These are phyloP conservation scores for Sapayoa aenigma DNA, from an alignment of 2,113 vertebrate genomes.

Conservation along the genomic window DNA sequence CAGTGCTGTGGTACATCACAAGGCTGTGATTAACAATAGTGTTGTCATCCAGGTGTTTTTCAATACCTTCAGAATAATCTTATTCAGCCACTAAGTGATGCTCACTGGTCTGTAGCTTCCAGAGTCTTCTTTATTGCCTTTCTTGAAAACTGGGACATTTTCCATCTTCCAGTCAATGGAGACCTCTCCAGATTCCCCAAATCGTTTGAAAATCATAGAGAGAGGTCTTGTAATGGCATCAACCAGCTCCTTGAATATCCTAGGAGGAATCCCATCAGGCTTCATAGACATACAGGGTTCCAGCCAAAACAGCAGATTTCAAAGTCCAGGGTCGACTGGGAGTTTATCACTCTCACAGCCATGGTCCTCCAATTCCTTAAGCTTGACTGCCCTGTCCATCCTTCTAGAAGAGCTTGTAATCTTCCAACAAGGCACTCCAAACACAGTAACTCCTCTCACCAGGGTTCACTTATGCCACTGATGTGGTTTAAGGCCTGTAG, in stretches of 20 bases:
- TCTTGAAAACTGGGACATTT: not conserved
- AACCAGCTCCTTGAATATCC: not conserved
- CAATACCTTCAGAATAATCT: not conserved
- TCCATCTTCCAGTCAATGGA: not conserved
- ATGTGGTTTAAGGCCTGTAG: too few species aligned
- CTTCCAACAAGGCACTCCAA: not conserved
- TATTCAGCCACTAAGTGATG: not conserved
- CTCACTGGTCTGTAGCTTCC: not conserved
- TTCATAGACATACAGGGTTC: not conserved
- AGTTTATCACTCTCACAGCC: not conserved
- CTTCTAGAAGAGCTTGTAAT: not conserved
- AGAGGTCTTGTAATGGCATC: not conserved
- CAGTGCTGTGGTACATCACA: not conserved
- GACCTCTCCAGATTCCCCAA: not conserved
- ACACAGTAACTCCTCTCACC: not conserved
- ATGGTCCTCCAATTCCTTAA: not conserved
- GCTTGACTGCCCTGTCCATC: not conserved
- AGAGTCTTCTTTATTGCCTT: not conserved
- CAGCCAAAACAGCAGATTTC: not conserved
- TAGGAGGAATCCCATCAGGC: not conserved
- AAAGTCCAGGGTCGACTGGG: too few species aligned
- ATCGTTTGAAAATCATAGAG: not conserved
- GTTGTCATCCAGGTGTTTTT: not conserved
- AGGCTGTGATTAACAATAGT: not conserved
- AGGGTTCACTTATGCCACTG: not conserved